Evolutionary conservation across 2,797 vertebrate species (phyloP).

Genomic region (Fistularia tabacaria): DNA sequence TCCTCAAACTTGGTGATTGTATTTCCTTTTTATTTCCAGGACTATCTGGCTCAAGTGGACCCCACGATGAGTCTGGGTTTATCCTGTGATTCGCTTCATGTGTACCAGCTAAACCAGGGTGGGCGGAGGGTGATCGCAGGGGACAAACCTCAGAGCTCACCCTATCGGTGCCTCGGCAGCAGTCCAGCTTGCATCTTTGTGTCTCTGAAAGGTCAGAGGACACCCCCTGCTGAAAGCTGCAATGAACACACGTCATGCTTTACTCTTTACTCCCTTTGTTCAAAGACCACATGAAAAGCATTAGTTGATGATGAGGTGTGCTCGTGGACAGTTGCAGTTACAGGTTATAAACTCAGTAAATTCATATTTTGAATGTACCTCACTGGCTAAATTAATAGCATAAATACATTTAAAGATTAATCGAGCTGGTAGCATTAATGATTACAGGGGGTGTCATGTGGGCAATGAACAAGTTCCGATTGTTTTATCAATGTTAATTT

Average conservation of each 20-base stretch:
- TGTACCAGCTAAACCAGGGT: constrained; percentile 86
- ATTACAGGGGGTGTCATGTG: too few species aligned
- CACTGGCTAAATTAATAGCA: too few species aligned
- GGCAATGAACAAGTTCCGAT: too few species aligned
- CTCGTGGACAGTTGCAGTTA: too few species aligned
- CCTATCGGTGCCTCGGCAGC: constrained; percentile 76
- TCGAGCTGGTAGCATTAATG: too few species aligned
- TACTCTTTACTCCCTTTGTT: too few species aligned
- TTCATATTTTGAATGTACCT: too few species aligned
- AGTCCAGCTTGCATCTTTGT: constrained; percentile 73
- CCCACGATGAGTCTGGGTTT: constrained; percentile 88
- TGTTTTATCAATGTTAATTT: too few species aligned
- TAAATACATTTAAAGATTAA: too few species aligned
- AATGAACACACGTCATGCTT: neutral
- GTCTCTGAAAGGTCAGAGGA: constrained; percentile 83
- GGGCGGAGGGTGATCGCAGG: constrained; percentile 80
- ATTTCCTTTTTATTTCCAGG: constrained; percentile 60
- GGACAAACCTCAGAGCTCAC: constrained; percentile 78
- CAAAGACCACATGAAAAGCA: too few species aligned
- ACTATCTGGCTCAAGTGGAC: constrained; percentile 90
- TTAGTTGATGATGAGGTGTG: too few species aligned
- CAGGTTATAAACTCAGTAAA: too few species aligned
- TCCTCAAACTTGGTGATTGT: neutral
- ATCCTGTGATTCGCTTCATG: constrained; percentile 84
- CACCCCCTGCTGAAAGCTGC: neutral